Conservation (phyloP, 2,113 vertebrate genomes). For the Tonatia bakeri region DNA sequence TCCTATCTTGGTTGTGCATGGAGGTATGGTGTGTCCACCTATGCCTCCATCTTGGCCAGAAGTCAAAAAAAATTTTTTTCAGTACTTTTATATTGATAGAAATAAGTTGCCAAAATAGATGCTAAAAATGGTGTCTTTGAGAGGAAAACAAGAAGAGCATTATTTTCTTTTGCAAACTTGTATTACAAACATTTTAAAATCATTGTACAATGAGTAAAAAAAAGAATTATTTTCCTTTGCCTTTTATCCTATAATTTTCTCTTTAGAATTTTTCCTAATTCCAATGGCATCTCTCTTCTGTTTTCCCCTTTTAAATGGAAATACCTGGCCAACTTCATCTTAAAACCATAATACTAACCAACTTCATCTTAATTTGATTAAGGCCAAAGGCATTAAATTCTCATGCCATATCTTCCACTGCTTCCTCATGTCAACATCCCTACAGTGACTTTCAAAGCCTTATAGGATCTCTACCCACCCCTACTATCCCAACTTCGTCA, state of each 20-base stretch:
- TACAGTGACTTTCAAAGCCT: neutral
- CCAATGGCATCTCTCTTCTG: neutral
- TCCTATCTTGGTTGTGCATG: too few relatives aligned
- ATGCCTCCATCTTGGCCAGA: too few relatives aligned
- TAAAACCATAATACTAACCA: neutral
- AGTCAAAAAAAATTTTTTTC: neutral
- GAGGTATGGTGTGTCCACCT: too few relatives aligned
- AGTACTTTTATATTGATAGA: neutral
- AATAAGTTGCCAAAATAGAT: neutral
- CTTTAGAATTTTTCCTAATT: neutral
- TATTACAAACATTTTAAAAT: neutral
- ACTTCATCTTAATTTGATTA: too few relatives aligned
- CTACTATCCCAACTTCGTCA: neutral
- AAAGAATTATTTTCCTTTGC: neutral
- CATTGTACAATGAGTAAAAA: neutral
- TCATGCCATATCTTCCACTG: neutral
- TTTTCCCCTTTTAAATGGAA: neutral
- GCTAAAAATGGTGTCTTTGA: neutral
- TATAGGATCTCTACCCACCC: neutral
- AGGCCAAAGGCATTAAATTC: rapidly evolving
- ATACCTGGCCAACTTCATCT: neutral
- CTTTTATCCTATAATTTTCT: neutral
- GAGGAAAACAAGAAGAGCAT: neutral
- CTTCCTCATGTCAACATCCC: neutral
- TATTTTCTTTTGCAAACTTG: neutral